Evolutionary conservation across 2,797 vertebrate genomes (phyloP), one percentile per base, ranked within the genome.

Genomic region (Scolopax bukidnonensis): DNA sequence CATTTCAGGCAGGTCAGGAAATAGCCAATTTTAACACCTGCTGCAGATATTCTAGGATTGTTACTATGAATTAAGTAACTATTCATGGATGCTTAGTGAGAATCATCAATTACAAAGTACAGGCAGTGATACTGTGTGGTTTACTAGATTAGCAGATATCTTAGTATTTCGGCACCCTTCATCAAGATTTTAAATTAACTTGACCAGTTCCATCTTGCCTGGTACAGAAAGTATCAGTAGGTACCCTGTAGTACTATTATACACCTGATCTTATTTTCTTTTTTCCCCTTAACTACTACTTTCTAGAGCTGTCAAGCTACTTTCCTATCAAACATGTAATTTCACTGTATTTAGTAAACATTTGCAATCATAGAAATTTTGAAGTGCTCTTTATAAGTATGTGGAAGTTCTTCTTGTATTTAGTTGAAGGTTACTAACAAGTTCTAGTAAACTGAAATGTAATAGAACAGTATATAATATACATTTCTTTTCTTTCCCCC

Each of bases 401-500:
- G 12, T 77, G 33, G 45, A 41, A 57, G 16, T 82, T 89, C 5
- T 78, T 78, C 11, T 36, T 63, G 43, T 56, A 16, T 30, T 47
- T 53, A 48, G 13, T 38, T 70, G n/a, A 90, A 82, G 13, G 5
- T 36, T 50, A 6, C 23, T 84, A 73, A 32, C 6, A n/a, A n/a
- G 50, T 60, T 83, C 47, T 77, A 1, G 13, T 38, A 43, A n/a
- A 53, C 15, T 90, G 41, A 48, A 89, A 68, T 47, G 12, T 15
- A 64, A 25, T 8, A 51, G 28, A 81, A 45, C 4, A 9, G 30
- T 40, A 36, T 40, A 16, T 96, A 90, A 94, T 41, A 4, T 0
- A 0, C 14, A 9, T 45, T 33, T 32, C 1, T 76, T 21, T 41
- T 11, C 20, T 2, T 3, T 50, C 12, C 13, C 19, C 7, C 10